These are phyloP conservation scores for Cartodere bifasciata DNA, from an alignment of 2,888 invertebrate species.

Conservation along the genomic window DNA sequence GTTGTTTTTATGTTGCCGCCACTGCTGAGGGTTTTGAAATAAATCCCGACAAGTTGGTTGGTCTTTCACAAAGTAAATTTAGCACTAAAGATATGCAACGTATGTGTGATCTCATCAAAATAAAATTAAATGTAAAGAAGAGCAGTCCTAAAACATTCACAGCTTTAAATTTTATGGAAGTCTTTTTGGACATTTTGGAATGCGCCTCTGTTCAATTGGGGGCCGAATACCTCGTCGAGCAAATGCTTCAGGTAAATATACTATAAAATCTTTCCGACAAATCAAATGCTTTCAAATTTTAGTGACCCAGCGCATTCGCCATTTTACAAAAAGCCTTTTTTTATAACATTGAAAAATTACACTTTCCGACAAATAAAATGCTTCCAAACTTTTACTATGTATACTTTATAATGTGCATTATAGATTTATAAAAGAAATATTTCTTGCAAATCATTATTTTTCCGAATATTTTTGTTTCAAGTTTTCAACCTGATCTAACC, in stretches of 20 bases:
- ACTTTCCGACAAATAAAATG: too few species aligned
- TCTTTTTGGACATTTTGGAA: conserved; percentile 50
- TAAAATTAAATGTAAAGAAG: conserved; percentile 57
- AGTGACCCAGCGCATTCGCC: too few species aligned
- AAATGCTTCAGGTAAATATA: conserved; percentile 37
- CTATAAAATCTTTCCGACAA: too few species aligned
- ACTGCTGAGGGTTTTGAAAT: conserved; percentile 47
- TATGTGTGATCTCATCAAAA: conserved; percentile 71
- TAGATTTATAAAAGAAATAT: too few species aligned
- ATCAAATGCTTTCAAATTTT: too few species aligned
- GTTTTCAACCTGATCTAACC: conserved; percentile 7
- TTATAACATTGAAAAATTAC: too few species aligned
- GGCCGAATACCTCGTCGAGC: conserved; percentile 39
- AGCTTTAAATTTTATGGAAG: conserved; percentile 50
- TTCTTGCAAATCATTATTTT: too few species aligned
- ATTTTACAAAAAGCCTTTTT: too few species aligned
- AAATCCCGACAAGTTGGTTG: conserved; percentile 55
- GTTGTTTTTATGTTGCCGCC: conserved; percentile 75
- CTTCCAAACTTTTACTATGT: too few species aligned
- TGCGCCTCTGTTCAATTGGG: conserved; percentile 42
- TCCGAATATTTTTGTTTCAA: too few species aligned
- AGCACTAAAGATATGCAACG: conserved; percentile 72
- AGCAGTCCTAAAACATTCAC: conserved; percentile 48
- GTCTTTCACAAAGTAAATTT: conserved; percentile 61
- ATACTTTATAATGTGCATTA: too few species aligned